Evolutionary conservation across 2,113 vertebrate genomes (phyloP).

Genomic region (Genyomyrus donnyi): DNA sequence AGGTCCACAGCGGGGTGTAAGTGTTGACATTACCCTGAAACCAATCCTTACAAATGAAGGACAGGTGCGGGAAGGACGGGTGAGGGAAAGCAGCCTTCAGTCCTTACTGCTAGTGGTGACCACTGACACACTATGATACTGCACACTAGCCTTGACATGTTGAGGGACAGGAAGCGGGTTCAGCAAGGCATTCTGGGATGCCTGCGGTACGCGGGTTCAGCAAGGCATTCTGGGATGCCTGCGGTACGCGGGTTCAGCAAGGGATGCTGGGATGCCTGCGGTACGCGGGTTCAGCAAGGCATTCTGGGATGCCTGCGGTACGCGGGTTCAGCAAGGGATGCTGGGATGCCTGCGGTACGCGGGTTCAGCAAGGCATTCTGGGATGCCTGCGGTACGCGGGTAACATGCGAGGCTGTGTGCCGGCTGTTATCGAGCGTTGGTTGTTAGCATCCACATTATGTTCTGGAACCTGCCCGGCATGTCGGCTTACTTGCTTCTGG

Average conservation of each 20-base stretch:
- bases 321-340: not conserved
- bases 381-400: too few relatives aligned
- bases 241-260: not conserved
- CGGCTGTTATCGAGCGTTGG: not conserved
- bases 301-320: too few relatives aligned
- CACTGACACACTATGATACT: not conserved
- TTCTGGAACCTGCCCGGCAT: not conserved
- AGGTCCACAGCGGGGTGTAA: constrained; percentile 88
- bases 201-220: not conserved
- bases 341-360: not conserved
- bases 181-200: not conserved
- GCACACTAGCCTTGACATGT: not conserved
- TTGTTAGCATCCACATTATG: not conserved
- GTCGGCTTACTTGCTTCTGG: not conserved
- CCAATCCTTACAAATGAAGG: not conserved
- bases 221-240: too few relatives aligned
- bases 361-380: too few relatives aligned
- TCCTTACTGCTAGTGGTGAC: not conserved
- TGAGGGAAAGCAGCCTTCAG: not conserved
- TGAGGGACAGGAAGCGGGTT: not conserved
- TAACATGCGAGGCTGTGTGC: not conserved
- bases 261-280: not conserved
- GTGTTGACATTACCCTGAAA: constrained; percentile 40
- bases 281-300: not conserved
- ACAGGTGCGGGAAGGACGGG: not conserved